Percentiles rank a stretch among this genome's conserved stretches.
Conservation (phyloP, 2,888 invertebrate genomes). For the Cyclophora punctaria region DNA sequence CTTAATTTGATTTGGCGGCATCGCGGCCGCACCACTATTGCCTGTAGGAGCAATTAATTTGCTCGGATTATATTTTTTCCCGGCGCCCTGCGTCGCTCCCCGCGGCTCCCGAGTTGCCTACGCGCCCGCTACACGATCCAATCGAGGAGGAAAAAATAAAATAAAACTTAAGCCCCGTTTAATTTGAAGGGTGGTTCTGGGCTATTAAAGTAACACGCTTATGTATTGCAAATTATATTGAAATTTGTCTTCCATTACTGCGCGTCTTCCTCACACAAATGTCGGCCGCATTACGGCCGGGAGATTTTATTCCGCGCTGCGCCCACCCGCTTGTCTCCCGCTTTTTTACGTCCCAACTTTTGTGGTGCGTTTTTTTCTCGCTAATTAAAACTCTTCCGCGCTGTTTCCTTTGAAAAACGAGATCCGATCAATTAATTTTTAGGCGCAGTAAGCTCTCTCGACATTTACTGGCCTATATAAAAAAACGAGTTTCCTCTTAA, state of each 20-base stretch:
- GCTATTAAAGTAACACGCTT: conserved; percentile 77
- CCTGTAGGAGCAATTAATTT: conserved; percentile 74
- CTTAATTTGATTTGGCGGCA: conserved; percentile 77
- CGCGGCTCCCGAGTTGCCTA: conserved; percentile 34
- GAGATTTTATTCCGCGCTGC: conserved; percentile 68
- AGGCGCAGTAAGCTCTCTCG: conserved; percentile 64
- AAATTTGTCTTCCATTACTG: conserved; percentile 76
- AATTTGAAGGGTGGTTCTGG: conserved; percentile 77
- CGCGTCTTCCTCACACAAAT: conserved; percentile 74
- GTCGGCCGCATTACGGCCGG: conserved; percentile 73
- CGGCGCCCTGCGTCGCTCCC: conserved; percentile 43
- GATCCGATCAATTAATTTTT: conserved; percentile 75
- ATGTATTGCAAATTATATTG: conserved; percentile 77
- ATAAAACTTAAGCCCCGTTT: conserved; percentile 76
- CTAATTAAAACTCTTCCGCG: conserved; percentile 76
- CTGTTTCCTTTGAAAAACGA: conserved; percentile 71
- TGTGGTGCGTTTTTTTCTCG: conserved; percentile 68
- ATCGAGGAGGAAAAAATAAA: conserved; percentile 70
- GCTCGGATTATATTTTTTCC: conserved; percentile 71
- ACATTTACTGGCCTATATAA: conserved; percentile 64
- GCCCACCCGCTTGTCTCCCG: conserved; percentile 70
- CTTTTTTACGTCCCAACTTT: conserved; percentile 71
- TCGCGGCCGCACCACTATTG: conserved; percentile 70
- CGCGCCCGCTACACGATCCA: conserved; percentile 54
- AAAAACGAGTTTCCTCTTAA: conserved; percentile 52